These are phyloP conservation scores for Aphelenchoides fujianensis DNA, from an alignment of 1,140 invertebrate genomes.

Conservation along the genomic window DNA sequence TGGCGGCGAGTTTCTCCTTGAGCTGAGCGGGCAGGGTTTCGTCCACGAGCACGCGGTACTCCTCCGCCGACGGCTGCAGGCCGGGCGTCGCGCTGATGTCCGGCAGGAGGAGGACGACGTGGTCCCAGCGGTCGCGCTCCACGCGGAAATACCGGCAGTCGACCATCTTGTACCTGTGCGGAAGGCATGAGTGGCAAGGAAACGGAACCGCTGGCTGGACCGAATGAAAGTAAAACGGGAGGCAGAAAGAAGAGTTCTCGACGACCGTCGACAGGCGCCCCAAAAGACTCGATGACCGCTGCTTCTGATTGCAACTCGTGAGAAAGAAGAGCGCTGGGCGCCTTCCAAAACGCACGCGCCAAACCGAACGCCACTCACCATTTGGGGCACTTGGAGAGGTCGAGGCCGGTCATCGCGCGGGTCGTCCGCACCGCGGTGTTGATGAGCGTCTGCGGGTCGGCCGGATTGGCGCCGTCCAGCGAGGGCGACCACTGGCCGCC, in stretches of 20 bases:
- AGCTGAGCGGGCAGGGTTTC: conserved; percentile 50
- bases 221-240: conserved; percentile 21
- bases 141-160: conserved; percentile 74
- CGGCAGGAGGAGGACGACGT: conserved; percentile 91
- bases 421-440: conserved; percentile 87
- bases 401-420: conserved; percentile 83
- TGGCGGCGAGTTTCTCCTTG: conserved; percentile 50
- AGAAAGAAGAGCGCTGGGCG: too few relatives aligned
- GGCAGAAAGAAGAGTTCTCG: too few relatives aligned
- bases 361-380: conserved; percentile 85
- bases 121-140: conserved; percentile 79
- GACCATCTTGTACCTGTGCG: conserved; percentile 58
- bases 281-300: too few relatives aligned
- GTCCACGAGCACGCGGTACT: conserved; percentile 25
- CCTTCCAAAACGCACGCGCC: too few relatives aligned
- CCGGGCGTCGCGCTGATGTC: conserved; percentile 86
- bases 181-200: conserved; percentile 27
- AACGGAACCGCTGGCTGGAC: conserved; percentile 5
- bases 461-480: conserved; percentile 82
- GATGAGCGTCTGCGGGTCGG: conserved; percentile 83
- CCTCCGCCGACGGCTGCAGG: conserved; percentile 75
- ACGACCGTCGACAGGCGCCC: too few relatives aligned
- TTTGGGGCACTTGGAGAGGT: conserved; percentile 83
- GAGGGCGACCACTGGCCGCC: conserved; percentile 92
- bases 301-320: too few relatives aligned